Evolutionary conservation across 2,888 invertebrate genomes (phyloP).

Genomic region (Habroteleia sp.): DNA sequence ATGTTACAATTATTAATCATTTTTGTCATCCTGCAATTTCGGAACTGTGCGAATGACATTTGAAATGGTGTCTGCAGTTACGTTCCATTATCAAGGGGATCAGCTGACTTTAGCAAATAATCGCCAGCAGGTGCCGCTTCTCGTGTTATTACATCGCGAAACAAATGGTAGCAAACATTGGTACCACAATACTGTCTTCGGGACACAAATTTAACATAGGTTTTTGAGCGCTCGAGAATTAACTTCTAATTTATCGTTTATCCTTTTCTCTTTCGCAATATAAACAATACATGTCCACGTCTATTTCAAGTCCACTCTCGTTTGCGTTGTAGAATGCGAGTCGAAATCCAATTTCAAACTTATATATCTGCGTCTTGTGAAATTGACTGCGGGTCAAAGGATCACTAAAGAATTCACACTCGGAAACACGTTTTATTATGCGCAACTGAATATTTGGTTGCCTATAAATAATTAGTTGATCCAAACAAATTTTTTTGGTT

Average conservation of each 20-base stretch:
- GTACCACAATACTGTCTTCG: slow-evolving; percentile 31
- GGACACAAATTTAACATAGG: slow-evolving; percentile 30
- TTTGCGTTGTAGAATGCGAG: no score
- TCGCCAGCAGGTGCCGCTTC: slow-evolving; percentile 32
- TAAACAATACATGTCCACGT: slow-evolving; percentile 16
- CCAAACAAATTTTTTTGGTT: no score
- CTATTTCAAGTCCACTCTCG: slow-evolving; percentile 25
- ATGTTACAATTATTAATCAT: no score
- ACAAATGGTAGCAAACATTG: slow-evolving; percentile 38
- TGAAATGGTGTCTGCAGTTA: slow-evolving; percentile 22
- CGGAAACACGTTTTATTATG: no score
- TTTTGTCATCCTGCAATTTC: no score
- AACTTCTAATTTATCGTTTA: slow-evolving; percentile 14
- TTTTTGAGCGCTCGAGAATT: slow-evolving; percentile 18
- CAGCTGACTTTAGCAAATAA: slow-evolving; percentile 42
- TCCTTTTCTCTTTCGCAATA: not conserved
- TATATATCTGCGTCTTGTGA: no score
- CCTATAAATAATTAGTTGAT: no score
- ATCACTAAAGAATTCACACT: no score
- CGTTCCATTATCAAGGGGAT: slow-evolving; percentile 45
- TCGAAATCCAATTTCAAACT: no score
- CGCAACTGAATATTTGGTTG: no score
- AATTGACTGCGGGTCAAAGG: no score
- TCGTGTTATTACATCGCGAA: slow-evolving; percentile 32
- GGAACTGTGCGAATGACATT: slow-evolving; percentile 4